phyloP scores from a whole-genome alignment of 2,113 vertebrate species.

The Oenanthe melanoleuca region DNA sequence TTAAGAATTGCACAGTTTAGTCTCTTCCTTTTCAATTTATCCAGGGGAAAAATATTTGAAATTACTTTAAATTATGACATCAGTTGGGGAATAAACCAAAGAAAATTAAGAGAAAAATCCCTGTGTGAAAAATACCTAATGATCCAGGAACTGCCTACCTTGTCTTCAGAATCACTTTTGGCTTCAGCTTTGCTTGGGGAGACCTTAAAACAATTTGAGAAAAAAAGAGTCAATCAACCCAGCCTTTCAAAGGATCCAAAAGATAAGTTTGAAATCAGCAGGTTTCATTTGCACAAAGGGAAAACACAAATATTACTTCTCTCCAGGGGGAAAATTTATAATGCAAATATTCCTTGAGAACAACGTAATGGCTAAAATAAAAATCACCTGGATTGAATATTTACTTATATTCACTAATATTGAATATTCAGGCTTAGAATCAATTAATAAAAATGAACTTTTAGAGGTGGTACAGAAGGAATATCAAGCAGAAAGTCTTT shows the following conservation, averaged over 20 bases:
- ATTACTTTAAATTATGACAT: neutral
- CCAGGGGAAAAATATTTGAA: neutral
- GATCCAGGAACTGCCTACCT: slow-evolving; percentile 63
- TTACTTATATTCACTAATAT: neutral
- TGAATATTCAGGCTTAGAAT: neutral
- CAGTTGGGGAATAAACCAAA: neutral
- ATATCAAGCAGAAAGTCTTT: neutral
- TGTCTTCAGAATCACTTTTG: slow-evolving; percentile 74
- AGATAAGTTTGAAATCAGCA: neutral
- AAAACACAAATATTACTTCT: neutral
- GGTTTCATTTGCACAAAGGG: neutral
- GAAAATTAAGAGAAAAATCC: neutral
- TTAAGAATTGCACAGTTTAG: neutral
- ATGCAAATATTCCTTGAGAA: neutral
- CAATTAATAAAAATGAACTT: neutral
- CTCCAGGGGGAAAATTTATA: neutral
- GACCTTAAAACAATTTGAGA: slow-evolving; percentile 68
- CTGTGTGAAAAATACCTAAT: neutral
- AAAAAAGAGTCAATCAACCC: neutral
- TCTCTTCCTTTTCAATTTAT: neutral
- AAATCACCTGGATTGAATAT: neutral
- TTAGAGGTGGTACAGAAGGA: neutral
- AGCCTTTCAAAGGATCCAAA: neutral
- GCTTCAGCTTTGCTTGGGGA: slow-evolving; percentile 77
- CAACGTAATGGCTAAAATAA: neutral